Percentiles rank a stretch among this genome's conserved stretches.
phyloP scores from a whole-genome alignment of 2,113 vertebrate genomes.

The Siniperca chuatsi region DNA sequence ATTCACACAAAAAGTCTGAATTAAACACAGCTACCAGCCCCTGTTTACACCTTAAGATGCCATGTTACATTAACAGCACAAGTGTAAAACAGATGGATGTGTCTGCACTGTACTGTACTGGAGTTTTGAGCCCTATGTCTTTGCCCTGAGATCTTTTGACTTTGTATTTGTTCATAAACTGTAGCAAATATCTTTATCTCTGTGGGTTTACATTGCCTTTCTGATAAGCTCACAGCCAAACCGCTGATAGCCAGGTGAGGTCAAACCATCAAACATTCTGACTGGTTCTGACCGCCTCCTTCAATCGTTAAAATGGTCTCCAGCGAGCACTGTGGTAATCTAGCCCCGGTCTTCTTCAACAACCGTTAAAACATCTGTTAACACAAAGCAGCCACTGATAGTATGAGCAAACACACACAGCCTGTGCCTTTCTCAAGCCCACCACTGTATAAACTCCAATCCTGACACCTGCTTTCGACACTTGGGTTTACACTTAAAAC shows the following conservation, averaged over 20 bases:
- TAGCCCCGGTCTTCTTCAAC: constrained; percentile 58
- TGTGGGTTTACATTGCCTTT: constrained; percentile 21
- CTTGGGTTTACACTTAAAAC: neutral
- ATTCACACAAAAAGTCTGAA: neutral
- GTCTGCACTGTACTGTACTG: neutral
- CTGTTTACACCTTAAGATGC: neutral
- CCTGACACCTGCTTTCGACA: constrained; percentile 29
- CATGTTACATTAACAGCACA: neutral
- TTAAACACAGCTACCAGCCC: neutral
- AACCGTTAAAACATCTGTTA: constrained; percentile 72
- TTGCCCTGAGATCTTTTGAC: constrained; percentile 43
- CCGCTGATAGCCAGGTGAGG: constrained; percentile 36
- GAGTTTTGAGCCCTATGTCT: neutral
- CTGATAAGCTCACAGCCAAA: constrained; percentile 52
- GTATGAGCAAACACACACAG: constrained; percentile 63
- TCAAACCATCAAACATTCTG: constrained; percentile 30
- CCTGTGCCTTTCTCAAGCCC: constrained; percentile 53
- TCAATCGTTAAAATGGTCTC: constrained; percentile 28
- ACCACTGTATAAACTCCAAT: constrained; percentile 1
- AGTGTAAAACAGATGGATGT: neutral
- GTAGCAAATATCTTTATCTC: constrained; percentile 37
- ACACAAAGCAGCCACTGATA: constrained; percentile 69
- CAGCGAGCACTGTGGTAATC: constrained; percentile 5
- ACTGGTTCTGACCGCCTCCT: constrained; percentile 31
- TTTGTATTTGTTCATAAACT: constrained; percentile 31